These are phyloP conservation scores for Ascaphus truei DNA, from an alignment of 2,113 vertebrate genomes.

Conservation along the genomic window DNA sequence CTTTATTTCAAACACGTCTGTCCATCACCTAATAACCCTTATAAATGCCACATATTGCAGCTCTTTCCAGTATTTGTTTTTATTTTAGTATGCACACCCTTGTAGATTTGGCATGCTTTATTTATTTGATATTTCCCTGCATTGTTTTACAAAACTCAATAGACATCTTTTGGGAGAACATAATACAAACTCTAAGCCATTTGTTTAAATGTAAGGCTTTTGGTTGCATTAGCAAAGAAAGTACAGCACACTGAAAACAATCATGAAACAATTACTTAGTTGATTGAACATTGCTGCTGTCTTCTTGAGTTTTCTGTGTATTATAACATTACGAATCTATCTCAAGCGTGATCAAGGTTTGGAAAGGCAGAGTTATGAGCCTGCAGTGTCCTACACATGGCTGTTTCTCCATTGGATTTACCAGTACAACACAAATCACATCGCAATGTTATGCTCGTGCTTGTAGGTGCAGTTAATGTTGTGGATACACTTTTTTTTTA, in stretches of 20 bases:
- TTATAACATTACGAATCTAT: background rate
- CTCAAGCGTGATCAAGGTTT: background rate
- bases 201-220: background rate
- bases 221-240: background rate
- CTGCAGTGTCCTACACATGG: background rate
- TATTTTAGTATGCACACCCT: background rate
- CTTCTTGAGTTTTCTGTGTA: background rate
- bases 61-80: background rate
- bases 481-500: too few relatives aligned
- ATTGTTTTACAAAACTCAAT: conserved; percentile 8
- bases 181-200: background rate
- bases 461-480: too few relatives aligned
- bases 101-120: background rate
- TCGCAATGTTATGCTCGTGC: too few relatives aligned
- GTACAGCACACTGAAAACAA: background rate
- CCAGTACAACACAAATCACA: too few relatives aligned
- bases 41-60: background rate
- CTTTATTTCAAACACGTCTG: background rate
- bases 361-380: background rate
- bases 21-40: background rate
- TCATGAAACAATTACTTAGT: conserved; percentile 13
- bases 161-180: conserved; percentile 15
- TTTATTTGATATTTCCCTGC: conserved; percentile 12
- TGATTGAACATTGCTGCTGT: conserved; percentile 10
- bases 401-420: too few relatives aligned